Percentiles rank a stretch among this genome's conserved stretches.
These are phyloP conservation scores for Cheilosia scutellata DNA, from an alignment of 2,888 invertebrate genomes.

Conservation along the genomic window DNA sequence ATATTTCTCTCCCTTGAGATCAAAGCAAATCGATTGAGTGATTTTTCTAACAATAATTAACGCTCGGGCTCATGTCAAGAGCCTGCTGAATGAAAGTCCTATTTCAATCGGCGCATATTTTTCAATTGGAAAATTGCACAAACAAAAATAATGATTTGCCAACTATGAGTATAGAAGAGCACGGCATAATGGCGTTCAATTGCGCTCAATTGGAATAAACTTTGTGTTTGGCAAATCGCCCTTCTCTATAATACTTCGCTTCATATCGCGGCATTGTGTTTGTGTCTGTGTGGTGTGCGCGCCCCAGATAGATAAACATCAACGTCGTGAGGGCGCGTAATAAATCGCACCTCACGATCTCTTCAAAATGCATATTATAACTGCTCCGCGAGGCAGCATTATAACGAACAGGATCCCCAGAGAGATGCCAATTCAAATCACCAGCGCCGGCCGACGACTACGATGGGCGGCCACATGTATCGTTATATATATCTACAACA, in stretches of 20 bases:
- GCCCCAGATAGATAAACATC: slow-evolving; percentile 35
- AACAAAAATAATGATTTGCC: slow-evolving; percentile 32
- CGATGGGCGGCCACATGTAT: background rate
- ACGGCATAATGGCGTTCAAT: slow-evolving; percentile 36
- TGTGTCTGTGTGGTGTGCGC: background rate
- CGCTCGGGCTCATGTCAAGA: slow-evolving; percentile 69
- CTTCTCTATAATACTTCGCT: background rate
- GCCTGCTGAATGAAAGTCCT: slow-evolving; percentile 53
- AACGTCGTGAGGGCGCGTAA: slow-evolving; percentile 55
- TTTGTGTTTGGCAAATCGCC: slow-evolving; percentile 40
- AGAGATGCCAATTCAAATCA: slow-evolving; percentile 61
- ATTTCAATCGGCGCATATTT: slow-evolving; percentile 39
- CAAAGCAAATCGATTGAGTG: slow-evolving; percentile 73
- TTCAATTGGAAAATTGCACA: slow-evolving; percentile 39
- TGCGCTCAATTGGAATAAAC: slow-evolving; percentile 59
- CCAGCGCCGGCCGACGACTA: slow-evolving; percentile 11
- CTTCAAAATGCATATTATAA: slow-evolving; percentile 59
- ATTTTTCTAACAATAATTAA: slow-evolving; percentile 74
- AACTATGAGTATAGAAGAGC: slow-evolving; percentile 29
- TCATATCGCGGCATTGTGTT: too few species aligned
- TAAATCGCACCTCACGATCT: slow-evolving; percentile 66
- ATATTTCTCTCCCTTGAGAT: slow-evolving; percentile 67
- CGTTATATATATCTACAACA: background rate
- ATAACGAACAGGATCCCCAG: slow-evolving; percentile 57
- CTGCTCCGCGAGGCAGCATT: slow-evolving; percentile 47